Evolutionary conservation across 1,140 invertebrate species (phyloP), one percentile per base, ranked within the genome.

Genomic region (Aethina tumida): DNA sequence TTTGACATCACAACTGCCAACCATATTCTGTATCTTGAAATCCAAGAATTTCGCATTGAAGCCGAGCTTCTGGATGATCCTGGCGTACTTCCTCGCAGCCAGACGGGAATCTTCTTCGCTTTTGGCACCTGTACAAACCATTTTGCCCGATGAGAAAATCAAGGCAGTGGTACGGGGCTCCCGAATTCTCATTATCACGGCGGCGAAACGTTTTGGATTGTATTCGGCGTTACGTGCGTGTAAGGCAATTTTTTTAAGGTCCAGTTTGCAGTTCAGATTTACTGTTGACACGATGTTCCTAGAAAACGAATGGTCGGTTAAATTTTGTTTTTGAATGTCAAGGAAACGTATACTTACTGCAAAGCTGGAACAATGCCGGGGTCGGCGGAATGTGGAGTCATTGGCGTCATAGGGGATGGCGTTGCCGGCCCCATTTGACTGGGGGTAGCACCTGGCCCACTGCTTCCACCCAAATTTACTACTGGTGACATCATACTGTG

Each of bases 1-100:
- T 63, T 96, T 97, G 0, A 99, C 94, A 70, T 99, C 96, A 70
- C 94, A 98, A 57, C 91, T 97, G 7, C 94, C 97, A 25, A 99
- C 97, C 93, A 99, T 99, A 62, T 99, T 99, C 70, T 99, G 96
- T 49, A 99, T 96, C 75, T 99, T 99, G 60, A 99, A 99, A 59
- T 99, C 94, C 31, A 96, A 73, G 66, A 99, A 99, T 66, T 98
- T 98, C 4, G 95, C 95, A 79, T 95, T 68, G 37, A 77, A 77
- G 33, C 94, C 95, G 15, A 99, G 68, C 66, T 99, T 99, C 61
- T 99, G 97, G 43, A 99, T 95, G 64, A 99, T 99, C 56, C 97
- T 74, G 12, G 97, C 97, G 73, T 98, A 99, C 68, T 99, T 99
- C 56, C 96, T 74, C 2, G 95, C 96, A 33, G 97, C 97, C 41